These are phyloP conservation scores for Anneissia japonica DNA, from an alignment of 35 echinoderm and acorn worm species.

Conservation along the genomic window DNA sequence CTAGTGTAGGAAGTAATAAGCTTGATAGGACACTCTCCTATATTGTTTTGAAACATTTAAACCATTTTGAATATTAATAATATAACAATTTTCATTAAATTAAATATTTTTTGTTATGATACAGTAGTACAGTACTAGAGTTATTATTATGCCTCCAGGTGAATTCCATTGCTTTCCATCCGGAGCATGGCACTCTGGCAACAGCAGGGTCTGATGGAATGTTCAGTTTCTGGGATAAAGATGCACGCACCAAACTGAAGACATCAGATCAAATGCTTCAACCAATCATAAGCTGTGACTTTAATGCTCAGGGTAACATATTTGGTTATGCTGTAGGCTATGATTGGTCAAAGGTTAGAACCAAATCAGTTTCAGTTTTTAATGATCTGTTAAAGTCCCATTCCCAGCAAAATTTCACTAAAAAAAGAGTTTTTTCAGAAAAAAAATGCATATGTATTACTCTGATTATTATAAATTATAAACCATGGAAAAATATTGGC, in stretches of 20 bases:
- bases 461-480: not conserved
- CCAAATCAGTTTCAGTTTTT: not conserved
- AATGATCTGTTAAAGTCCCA: not conserved
- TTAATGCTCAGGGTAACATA: conserved; percentile 98
- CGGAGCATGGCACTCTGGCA: conserved; percentile 91
- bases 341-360: conserved; percentile 99
- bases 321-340: conserved; percentile 91
- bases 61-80: too few relatives aligned
- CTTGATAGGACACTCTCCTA: too few relatives aligned
- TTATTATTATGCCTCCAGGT: too few relatives aligned
- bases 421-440: not conserved
- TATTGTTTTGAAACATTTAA: too few relatives aligned
- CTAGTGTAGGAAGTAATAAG: too few relatives aligned
- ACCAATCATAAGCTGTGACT: conserved; percentile 78
- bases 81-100: too few relatives aligned
- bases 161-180: conserved; percentile 94
- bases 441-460: not conserved
- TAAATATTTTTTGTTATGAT: too few relatives aligned
- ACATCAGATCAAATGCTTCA: conserved; percentile 97
- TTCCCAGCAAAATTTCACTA: not conserved
- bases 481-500: too few relatives aligned
- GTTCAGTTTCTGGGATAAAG: conserved; percentile 99
- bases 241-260: conserved; percentile 93
- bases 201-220: conserved; percentile 91
- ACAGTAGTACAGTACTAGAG: too few relatives aligned